Evolutionary conservation across 2,113 vertebrate species (phyloP).

Genomic region (Clarias batrachus): DNA sequence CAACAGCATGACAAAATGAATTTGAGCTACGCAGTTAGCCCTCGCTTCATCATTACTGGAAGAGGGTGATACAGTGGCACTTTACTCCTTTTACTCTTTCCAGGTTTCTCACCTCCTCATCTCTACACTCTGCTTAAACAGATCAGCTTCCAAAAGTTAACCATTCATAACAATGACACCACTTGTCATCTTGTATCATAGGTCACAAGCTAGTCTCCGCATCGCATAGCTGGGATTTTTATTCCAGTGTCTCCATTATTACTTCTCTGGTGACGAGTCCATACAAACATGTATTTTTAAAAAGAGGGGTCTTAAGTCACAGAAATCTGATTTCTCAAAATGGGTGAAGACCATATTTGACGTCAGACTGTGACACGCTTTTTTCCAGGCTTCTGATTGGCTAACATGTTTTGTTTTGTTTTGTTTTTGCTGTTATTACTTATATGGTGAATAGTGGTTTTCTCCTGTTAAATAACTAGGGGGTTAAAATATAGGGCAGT

Average conservation of each 20-base stretch:
- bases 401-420: too few species aligned
- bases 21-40: neutral
- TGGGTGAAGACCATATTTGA: too few species aligned
- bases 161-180: neutral
- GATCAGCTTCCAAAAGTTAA: neutral
- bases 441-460: neutral
- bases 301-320: too few species aligned
- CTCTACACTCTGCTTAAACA: neutral
- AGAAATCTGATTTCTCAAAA: too few species aligned
- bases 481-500: too few species aligned
- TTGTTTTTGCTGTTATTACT: too few species aligned
- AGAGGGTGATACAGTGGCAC: neutral
- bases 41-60: neutral
- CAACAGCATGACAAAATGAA: neutral
- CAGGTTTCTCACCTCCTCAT: neutral
- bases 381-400: too few species aligned
- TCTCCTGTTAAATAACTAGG: neutral
- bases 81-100: neutral
- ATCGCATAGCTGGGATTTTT: neutral
- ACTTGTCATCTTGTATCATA: neutral
- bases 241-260: neutral
- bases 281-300: too few species aligned
- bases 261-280: neutral
- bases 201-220: neutral
- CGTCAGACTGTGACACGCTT: too few species aligned